Conservation (phyloP, 2,113 vertebrate species). For the Tragelaphus strepsiceros region DNA sequence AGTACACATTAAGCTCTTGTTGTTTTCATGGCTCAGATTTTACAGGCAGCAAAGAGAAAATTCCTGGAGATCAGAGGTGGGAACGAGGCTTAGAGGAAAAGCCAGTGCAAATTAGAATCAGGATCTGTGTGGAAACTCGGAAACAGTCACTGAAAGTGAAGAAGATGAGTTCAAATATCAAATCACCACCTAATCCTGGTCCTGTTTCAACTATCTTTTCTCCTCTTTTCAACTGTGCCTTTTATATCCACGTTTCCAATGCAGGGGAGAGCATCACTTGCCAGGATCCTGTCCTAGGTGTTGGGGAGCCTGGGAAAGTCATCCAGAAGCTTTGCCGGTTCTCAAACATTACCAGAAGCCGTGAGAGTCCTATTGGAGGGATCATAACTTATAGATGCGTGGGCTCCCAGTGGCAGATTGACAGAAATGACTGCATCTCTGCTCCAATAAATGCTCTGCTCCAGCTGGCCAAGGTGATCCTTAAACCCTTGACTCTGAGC, state of each 20-base stretch:
- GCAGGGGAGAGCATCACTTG: slow-evolving; percentile 69
- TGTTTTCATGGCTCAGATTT: background rate
- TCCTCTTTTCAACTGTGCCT: background rate
- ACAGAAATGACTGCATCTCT: slow-evolving; percentile 70
- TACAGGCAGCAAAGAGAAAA: background rate
- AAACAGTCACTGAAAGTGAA: background rate
- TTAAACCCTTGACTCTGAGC: background rate
- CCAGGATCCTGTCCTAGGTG: slow-evolving; percentile 9
- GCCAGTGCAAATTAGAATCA: background rate
- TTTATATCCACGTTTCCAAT: slow-evolving; percentile 13
- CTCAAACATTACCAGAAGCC: fast-evolving
- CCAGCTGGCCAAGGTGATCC: slow-evolving; percentile 71
- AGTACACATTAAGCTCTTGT: background rate
- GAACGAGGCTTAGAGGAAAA: background rate
- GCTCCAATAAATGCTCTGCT: slow-evolving; percentile 64
- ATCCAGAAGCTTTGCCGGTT: slow-evolving; percentile 68
- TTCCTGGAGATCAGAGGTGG: background rate
- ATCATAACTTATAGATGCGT: slow-evolving; percentile 66
- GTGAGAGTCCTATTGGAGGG: slow-evolving; percentile 34
- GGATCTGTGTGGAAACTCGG: background rate
- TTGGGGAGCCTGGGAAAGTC: slow-evolving; percentile 48
- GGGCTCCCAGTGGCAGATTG: slow-evolving; percentile 14
- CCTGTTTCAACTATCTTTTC: background rate
- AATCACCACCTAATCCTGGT: no score
- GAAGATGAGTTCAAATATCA: background rate